Evolutionary conservation across 2,797 vertebrate species (phyloP).

Genomic region (Uromys caudimaculatus): DNA sequence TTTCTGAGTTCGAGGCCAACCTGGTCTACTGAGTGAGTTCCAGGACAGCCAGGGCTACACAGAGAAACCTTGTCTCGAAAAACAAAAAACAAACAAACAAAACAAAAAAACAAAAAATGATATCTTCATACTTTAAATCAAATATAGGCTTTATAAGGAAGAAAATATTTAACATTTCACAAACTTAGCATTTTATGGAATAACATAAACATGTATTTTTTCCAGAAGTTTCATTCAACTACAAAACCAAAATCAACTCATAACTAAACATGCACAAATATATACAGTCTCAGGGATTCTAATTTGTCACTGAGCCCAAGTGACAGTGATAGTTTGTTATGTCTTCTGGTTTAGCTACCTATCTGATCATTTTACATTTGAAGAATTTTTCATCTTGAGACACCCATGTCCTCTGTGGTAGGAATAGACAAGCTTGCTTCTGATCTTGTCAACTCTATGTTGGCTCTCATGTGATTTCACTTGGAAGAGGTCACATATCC

Average conservation of each 20-base stretch:
- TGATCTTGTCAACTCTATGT: not conserved
- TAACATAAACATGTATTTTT: not conserved
- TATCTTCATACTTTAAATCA: not conserved
- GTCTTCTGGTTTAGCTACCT: not conserved
- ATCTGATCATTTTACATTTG: not conserved
- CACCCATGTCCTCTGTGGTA: not conserved
- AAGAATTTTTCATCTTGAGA: not conserved
- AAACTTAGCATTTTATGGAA: not conserved
- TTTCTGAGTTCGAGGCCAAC: too few relatives aligned
- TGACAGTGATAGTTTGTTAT: not conserved
- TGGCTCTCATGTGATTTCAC: not conserved
- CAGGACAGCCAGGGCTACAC: too few relatives aligned
- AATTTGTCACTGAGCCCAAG: not conserved
- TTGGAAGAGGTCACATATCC: not conserved
- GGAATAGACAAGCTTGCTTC: not conserved
- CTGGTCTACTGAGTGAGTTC: too few relatives aligned
- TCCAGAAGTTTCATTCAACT: not conserved
- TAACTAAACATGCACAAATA: not conserved
- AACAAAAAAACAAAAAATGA: too few relatives aligned
- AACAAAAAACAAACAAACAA: too few relatives aligned
- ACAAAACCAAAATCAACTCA: conserved; percentile 53
- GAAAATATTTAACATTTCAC: conserved; percentile 10
- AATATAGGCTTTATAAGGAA: not conserved
- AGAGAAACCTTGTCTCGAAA: too few relatives aligned
- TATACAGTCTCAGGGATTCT: not conserved